Evolutionary conservation across 2,888 invertebrate species (phyloP), one percentile per base, ranked within the genome.

Genomic region (Ennomos erosarius): DNA sequence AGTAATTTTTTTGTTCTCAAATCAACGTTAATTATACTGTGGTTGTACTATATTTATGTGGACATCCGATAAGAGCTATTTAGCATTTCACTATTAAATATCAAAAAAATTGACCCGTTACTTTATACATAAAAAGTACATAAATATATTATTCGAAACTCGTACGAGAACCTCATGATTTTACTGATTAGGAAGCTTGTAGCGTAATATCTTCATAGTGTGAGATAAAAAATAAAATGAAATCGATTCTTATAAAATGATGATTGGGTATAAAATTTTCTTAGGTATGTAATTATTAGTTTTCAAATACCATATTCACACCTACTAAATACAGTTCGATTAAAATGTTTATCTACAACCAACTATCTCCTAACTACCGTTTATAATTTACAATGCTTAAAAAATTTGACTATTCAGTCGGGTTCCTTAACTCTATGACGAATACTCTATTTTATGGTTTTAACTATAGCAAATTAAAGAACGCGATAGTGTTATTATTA

Each of bases 401-500:
- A 84, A 88, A 85, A 82, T 85, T 83, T 92, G 91, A 92, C 91
- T 91, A 92, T 91, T 92, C 91, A 92, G 91, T 91, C 91, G 87
- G 88, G 82, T 88, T 85, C 78, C 90, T 91, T 91, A 91, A 73
- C 65, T 65, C 84, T 86, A 88, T 71, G 66, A 78, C 70, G 69
- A 81, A 75, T 82, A 62, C 9, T 39, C 42, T 52, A 47, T 52
- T 47, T 57, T 47, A 40, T 26, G 38, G 40, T 42, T 47, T 49
- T 4, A 26, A 33, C 35, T 26, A 6, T 46, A 54, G 39, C 34
- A 34, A 39, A 26, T 45, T 46, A 46, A 35, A 46, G 35, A 35
- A 46, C 12, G 9, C 12, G 11, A n/a, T 44, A 1, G 44, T 44
- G n/a, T 44, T n/a, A 33, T 33, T 3, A 26, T 26, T 26, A 26